Conservation (phyloP, 2,113 vertebrate genomes). For the Rynchops niger region DNA sequence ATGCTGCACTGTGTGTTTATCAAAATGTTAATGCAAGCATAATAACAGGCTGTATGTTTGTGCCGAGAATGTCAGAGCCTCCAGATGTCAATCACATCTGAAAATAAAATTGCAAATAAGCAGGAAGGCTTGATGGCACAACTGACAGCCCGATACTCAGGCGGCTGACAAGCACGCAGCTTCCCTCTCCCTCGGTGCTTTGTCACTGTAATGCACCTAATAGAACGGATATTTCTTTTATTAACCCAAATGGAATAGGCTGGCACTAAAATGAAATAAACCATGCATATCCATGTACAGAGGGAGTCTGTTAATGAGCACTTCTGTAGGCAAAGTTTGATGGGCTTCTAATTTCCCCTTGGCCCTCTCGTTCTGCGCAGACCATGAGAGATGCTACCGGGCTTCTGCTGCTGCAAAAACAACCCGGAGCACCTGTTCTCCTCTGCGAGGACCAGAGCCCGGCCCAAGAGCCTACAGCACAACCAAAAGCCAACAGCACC, state of each 20-base stretch:
- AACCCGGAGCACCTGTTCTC: background rate
- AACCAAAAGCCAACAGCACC: too few relatives aligned
- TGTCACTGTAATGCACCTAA: constrained; percentile 67
- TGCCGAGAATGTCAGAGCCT: constrained; percentile 89
- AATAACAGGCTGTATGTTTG: constrained; percentile 93
- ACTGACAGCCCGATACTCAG: constrained; percentile 55
- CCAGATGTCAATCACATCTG: constrained; percentile 89
- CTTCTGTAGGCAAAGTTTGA: background rate
- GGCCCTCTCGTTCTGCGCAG: accelerated
- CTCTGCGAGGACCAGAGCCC: accelerated
- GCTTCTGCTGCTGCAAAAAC: background rate
- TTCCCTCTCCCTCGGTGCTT: constrained; percentile 40
- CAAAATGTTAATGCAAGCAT: constrained; percentile 99
- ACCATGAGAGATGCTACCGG: accelerated
- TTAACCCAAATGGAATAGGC: constrained; percentile 40
- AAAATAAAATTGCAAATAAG: constrained; percentile 93
- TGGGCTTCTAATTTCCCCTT: background rate
- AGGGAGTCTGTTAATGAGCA: background rate
- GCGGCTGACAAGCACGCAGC: constrained; percentile 75
- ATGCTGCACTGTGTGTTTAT: constrained; percentile 92
- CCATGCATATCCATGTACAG: background rate
- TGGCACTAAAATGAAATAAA: background rate
- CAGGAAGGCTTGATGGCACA: constrained; percentile 78
- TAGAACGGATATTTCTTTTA: constrained; percentile 54
- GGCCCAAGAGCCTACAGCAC: accelerated